Conservation (phyloP, 2,888 invertebrate genomes). For the Eumerus sabulonum region DNA sequence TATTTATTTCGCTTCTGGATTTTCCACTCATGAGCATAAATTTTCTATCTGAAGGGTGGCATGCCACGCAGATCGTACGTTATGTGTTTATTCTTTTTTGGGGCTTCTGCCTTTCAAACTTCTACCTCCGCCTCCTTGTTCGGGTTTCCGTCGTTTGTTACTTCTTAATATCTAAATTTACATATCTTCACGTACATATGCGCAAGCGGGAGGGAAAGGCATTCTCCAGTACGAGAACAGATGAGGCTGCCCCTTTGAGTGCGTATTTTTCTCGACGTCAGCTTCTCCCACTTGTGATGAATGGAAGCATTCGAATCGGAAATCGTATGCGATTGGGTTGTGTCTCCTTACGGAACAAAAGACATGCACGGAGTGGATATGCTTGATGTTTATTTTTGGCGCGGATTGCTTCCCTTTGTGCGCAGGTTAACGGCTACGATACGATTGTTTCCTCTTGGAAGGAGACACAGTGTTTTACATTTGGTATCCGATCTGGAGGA, state of each 20-base stretch:
- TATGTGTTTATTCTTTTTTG: slow-evolving; percentile 40
- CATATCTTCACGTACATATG: slow-evolving; percentile 49
- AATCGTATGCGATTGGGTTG: slow-evolving; percentile 63
- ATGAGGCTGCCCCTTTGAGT: slow-evolving; percentile 63
- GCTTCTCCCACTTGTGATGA: slow-evolving; percentile 43
- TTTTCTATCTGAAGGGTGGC: slow-evolving; percentile 67
- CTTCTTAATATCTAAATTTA: slow-evolving; percentile 67
- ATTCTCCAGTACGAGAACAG: slow-evolving; percentile 24
- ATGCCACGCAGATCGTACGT: slow-evolving; percentile 45
- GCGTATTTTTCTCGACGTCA: slow-evolving; percentile 63
- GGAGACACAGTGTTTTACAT: slow-evolving; percentile 5
- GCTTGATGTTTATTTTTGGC: slow-evolving; percentile 37
- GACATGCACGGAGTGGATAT: slow-evolving; percentile 19
- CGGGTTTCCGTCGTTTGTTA: slow-evolving; percentile 11
- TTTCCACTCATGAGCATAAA: slow-evolving; percentile 66
- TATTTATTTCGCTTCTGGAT: slow-evolving; percentile 62
- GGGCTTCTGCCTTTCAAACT: slow-evolving; percentile 3
- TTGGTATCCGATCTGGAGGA: slow-evolving; percentile 26
- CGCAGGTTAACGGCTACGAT: slow-evolving; percentile 47
- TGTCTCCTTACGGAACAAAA: slow-evolving; percentile 44
- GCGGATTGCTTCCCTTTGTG: slow-evolving; percentile 23
- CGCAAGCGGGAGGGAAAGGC: slow-evolving; percentile 20
- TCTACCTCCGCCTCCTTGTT: slow-evolving; percentile 12
- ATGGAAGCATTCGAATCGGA: slow-evolving; percentile 53
- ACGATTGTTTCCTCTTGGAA: slow-evolving; percentile 29